Base-by-base conservation (phyloP, 1,140 invertebrate species). In the Drosophila tristis region DNA sequence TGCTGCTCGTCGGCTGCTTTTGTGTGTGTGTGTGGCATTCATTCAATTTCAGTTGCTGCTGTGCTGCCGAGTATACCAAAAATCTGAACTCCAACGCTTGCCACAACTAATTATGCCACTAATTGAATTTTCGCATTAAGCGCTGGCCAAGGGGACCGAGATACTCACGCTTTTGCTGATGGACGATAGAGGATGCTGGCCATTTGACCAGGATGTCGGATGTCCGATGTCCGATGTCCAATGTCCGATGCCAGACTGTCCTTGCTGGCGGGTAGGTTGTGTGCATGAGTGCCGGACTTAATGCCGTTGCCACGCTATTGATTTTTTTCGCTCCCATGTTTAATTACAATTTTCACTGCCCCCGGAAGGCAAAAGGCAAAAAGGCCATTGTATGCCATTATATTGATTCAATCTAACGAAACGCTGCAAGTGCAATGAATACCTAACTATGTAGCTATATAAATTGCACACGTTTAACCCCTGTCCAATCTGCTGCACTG, bases 81-180 rank as follows among this genome's bases (percentile, higher is more conserved):
- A 87, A 87, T 87, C 84, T 82, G 76, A 84, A 80, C 84, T 84
- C 89, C 84, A 89, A 80, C 80, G 84, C 84, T 89, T 89, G 84
- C 84, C 84, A 89, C 84, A 89, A 89, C 84, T 89, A 89, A 89
- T 89, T 89, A 89, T 89, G 84, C 85, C 84, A 80, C 76, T 89
- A 89, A 89, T 89, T 89, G 85, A 89, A 89, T 89, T 89, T 89
- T 89, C 85, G 84, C 79, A 89, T 89, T 89, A 82, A 89, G 79
- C 78, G 55, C 65, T 58, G 70, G 60, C 59, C 68, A 58, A 65
- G 63, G 65, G 62, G 62, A 51, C 51, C 3, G 35, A 5, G 35
- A 4, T 44, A 13, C 47, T 16, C 16, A 13, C 60, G 29, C 29
- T 44, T n/a, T 25, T 35, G 15, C 51, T 50, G 60, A 50, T 58